Percentiles rank a stretch among this genome's conserved stretches.
Evolutionary conservation across 2,113 vertebrate species (phyloP).

Genomic region (Probosciger aterrimus): DNA sequence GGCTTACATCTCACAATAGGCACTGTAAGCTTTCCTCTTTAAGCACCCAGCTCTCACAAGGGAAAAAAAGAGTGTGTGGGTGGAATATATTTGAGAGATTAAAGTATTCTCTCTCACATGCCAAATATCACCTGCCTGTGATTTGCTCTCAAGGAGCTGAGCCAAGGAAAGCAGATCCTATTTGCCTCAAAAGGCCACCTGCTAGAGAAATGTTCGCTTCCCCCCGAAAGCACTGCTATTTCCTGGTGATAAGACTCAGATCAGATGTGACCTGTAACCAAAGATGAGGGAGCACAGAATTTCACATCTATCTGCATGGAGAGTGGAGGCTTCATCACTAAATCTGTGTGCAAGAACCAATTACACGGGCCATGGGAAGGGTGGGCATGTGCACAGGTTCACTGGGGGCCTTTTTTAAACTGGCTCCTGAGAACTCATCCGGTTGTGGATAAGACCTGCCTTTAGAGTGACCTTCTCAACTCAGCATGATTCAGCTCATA

Average conservation of each 20-base stretch:
- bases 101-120: background rate
- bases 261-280: background rate
- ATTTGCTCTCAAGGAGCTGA: conserved; percentile 1
- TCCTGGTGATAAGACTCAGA: background rate
- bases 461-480: background rate
- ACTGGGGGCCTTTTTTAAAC: background rate
- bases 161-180: background rate
- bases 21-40: background rate
- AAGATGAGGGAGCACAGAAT: background rate
- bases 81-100: background rate
- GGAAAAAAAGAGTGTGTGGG: background rate
- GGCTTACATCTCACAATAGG: conserved; percentile 8
- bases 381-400: fast-evolving
- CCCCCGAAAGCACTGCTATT: background rate
- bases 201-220: background rate
- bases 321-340: background rate
- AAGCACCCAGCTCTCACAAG: background rate
- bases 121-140: background rate
- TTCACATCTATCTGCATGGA: background rate
- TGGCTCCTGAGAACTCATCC: background rate
- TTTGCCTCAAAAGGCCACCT: background rate
- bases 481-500: background rate
- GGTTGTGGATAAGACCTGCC: background rate
- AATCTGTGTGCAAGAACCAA: background rate
- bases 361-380: fast-evolving